phyloP scores from a whole-genome alignment of 2,797 vertebrate genomes.

The Thunnus albacares region DNA sequence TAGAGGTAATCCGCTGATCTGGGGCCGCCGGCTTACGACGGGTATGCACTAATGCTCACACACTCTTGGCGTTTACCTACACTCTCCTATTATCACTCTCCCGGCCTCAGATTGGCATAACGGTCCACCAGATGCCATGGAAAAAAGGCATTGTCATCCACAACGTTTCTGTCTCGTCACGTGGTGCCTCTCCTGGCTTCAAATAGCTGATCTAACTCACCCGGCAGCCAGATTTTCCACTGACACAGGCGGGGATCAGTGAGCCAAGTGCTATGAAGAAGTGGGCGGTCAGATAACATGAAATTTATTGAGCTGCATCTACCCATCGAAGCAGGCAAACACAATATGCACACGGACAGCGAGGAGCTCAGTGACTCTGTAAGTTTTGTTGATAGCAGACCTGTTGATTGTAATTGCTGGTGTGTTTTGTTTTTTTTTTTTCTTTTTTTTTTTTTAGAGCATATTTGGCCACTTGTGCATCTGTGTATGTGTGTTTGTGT shows the following conservation, averaged over 20 bases:
- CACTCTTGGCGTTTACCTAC: conserved; percentile 44
- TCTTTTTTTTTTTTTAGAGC: conserved; percentile 14
- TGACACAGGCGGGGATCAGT: conserved; percentile 83
- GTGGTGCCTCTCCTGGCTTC: conserved; percentile 81
- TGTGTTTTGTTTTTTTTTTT: conserved; percentile 19
- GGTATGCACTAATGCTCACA: conserved; percentile 24
- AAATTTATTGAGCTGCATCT: conserved; percentile 84
- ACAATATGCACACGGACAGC: conserved; percentile 86
- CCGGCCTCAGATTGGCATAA: conserved; percentile 44
- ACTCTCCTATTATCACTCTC: conserved; percentile 40
- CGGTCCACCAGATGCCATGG: conserved; percentile 63
- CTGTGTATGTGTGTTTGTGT: conserved; percentile 23
- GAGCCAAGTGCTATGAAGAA: conserved; percentile 86
- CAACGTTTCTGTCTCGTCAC: conserved; percentile 77
- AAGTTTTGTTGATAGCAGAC: conserved; percentile 71
- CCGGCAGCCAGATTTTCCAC: conserved; percentile 82
- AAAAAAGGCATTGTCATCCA: conserved; percentile 73
- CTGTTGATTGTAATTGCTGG: conserved; percentile 71
- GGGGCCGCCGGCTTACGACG: conserved; percentile 41
- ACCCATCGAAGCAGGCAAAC: conserved; percentile 82
- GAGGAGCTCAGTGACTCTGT: conserved; percentile 85
- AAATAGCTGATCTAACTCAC: conserved; percentile 82
- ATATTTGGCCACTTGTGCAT: conserved; percentile 39
- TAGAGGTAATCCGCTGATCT: conserved; percentile 72
- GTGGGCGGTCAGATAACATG: conserved; percentile 88